Conservation (phyloP, 2,113 vertebrate genomes). For the Saccopteryx leptura region DNA sequence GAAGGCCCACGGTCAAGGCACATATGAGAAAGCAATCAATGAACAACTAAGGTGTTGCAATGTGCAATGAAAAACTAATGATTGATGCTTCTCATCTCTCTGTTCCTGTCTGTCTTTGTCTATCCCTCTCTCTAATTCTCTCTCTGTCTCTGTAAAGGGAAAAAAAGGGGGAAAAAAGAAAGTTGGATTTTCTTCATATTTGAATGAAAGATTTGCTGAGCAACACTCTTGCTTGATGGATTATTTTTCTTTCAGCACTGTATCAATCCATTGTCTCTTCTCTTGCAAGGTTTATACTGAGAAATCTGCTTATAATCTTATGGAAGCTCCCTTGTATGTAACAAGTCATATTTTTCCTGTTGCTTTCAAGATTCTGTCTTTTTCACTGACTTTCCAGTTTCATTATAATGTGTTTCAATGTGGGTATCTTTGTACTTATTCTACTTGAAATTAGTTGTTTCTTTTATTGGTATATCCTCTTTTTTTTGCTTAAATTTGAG, state of each 20-base stretch:
- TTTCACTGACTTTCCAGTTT: neutral
- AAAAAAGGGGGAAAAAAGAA: too few species aligned
- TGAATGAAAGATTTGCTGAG: neutral
- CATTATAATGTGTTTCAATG: neutral
- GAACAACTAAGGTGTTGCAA: too few species aligned
- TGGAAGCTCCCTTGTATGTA: neutral
- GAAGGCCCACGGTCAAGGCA: too few species aligned
- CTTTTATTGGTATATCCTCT: neutral
- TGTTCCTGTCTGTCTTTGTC: too few species aligned
- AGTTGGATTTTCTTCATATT: neutral
- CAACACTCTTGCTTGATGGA: neutral
- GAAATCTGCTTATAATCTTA: neutral
- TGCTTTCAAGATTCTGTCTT: neutral
- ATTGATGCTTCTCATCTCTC: too few species aligned
- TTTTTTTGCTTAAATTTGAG: neutral
- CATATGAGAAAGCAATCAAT: too few species aligned
- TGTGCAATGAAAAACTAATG: too few species aligned
- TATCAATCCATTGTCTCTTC: neutral
- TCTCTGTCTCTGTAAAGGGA: too few species aligned
- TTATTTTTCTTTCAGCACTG: neutral
- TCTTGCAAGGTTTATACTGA: neutral
- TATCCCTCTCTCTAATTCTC: too few species aligned
- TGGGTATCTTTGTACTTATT: neutral
- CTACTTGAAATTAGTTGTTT: neutral
- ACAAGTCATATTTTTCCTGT: neutral